These are phyloP conservation scores for Australoheros scitulus DNA, from an alignment of 2,113 vertebrate genomes.

Conservation along the genomic window DNA sequence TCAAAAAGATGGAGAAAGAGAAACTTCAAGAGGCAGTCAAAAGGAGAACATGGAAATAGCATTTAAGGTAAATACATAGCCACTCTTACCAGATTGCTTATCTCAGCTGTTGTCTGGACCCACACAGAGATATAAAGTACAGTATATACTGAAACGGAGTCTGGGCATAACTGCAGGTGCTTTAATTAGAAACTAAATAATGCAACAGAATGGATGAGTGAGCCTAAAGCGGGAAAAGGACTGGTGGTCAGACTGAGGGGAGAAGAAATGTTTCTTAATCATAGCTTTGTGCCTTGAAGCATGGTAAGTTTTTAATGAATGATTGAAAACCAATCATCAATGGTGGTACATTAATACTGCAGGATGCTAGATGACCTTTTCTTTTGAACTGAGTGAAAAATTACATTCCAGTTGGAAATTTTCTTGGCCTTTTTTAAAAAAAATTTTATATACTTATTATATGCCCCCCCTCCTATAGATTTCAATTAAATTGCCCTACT, in stretches of 20 bases:
- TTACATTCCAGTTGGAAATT: constrained; percentile 60
- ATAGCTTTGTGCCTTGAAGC: constrained; percentile 79
- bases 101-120: constrained; percentile 21
- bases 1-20: not conserved
- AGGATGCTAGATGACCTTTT: constrained; percentile 76
- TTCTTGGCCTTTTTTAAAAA: constrained; percentile 25
- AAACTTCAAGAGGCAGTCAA: not conserved
- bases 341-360: constrained; percentile 73
- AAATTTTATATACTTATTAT: constrained; percentile 10
- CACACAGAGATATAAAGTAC: constrained; percentile 34
- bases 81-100: constrained; percentile 1
- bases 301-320: constrained; percentile 80
- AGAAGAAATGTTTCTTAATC: constrained; percentile 73
- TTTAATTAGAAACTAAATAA: constrained; percentile 79
- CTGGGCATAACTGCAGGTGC: constrained; percentile 58
- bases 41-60: constrained; percentile 16
- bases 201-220: constrained; percentile 56
- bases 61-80: constrained; percentile 20
- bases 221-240: constrained; percentile 39
- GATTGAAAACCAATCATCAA: constrained; percentile 83
- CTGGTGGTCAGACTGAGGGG: constrained; percentile 56
- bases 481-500: constrained; percentile 68
- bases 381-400: constrained; percentile 69
- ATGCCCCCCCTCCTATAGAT: constrained; percentile 35
- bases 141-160: constrained; percentile 24